Base-by-base conservation (phyloP, 2,888 invertebrate genomes). In the Nephrotoma flavescens region DNA sequence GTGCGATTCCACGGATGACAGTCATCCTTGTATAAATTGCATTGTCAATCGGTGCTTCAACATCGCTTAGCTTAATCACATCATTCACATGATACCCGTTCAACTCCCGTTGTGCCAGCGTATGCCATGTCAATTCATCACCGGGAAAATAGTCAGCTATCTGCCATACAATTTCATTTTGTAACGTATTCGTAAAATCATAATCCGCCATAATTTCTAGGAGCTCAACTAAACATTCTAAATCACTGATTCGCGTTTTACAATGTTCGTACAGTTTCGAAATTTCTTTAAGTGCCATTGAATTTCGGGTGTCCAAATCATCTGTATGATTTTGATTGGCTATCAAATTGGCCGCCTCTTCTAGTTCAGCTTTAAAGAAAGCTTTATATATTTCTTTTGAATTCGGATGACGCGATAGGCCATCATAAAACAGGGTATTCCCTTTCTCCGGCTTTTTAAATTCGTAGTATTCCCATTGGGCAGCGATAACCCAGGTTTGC, bases 51-150 rank as follows among this genome's bases (percentile, higher is more conserved):
- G 44, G 44, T 45, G 44, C 7, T 47, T 47, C 47, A 47, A 2
- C 47, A 47, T 47, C 47, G 5, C 4, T 12, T 12, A 12, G 11
- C 12, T 12, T 12, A 47, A 47, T 31, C 6, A 90, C 88, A 86
- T 91, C 90, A 0, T 88, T 88, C 86, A 90, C 89, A 87, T 89
- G 89, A n/a, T 88, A 89, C 6, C 94, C 94, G 88, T 92, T 92
- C 15, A 93, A 89, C 89, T 94, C 94, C 0, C 94, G 91, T 88
- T 93, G 92, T 0, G 94, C 94, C 89, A 94, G 90, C 6, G 92
- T 92, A 89, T 94, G 93, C 94, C 94, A 94, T 45, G 94, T 92
- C n/a, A 92, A 88, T 84, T 93, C 93, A 88, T 93, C 92, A 15
- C 92, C 90, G 5, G 92, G 90, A 89, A 92, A 93, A 87, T 92